Evolutionary conservation across 2,888 invertebrate species (phyloP), one percentile per base, ranked within the genome.

Genomic region (Zaprionus bogoriensis): DNA sequence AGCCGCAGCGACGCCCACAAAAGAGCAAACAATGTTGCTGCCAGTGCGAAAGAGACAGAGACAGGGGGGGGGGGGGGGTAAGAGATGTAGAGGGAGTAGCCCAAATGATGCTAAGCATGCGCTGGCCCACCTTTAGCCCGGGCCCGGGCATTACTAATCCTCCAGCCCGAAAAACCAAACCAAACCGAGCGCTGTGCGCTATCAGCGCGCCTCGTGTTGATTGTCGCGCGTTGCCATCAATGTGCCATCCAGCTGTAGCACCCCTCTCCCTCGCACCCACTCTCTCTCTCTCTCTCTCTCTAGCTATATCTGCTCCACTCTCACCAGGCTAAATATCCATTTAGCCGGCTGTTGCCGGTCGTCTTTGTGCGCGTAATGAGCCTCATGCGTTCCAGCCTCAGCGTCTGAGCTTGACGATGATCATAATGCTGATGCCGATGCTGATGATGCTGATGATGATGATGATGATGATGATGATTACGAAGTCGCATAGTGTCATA

Each of bases 201-300:
- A 79, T 81, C 82, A 77, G 78, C 70, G 67, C 62, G 66, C 62
- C 65, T 77, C 70, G 74, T 79, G 79, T 79, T 81, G 79, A 80
- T 80, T 80, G 81, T 81, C 82, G 79, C 82, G 79, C 79, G 58
- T 76, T 73, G 76, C 78, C 78, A 80, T 75, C 78, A 77, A 76
- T 80, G 81, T 67, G n/a, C 42, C 66, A 52, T 2, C 7, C 27
- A 23, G 17, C 25, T 28, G 14, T n/a, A n/a, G n/a, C n/a, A n/a
- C 39, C 39, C 7, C 39, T 2, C 7, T 3, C 2, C 3, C 32
- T 4, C 7, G n/a, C 22, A n/a, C 23, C 20, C 12, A 12, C 52
- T 41, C 23, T n/a, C n/a, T n/a, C n/a, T n/a, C n/a, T n/a, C n/a
- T n/a, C n/a, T n/a, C n/a, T n/a, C n/a, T n/a, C n/a, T n/a, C n/a